A percentile compares a stretch with the other conserved stretches of the same genome.
phyloP scores from a whole-genome alignment of 2,797 vertebrate genomes.

The Pseudochirops cupreus region DNA sequence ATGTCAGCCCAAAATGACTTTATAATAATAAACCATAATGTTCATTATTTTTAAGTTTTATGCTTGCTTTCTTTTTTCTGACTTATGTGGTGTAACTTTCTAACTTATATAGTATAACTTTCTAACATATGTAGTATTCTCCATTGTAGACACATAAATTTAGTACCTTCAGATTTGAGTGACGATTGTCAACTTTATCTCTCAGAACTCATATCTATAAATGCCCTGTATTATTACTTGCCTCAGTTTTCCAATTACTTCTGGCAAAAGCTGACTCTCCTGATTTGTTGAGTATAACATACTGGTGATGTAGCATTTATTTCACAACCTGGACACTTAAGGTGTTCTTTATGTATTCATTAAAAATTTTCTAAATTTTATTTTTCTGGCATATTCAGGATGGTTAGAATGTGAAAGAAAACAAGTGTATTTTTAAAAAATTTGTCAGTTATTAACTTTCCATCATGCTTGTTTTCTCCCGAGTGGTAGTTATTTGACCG shows the following conservation, averaged over 20 bases:
- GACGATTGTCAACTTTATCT: background rate
- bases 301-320: background rate
- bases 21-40: background rate
- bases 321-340: background rate
- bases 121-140: rapidly evolving
- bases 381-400: background rate
- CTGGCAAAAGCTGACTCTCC: background rate
- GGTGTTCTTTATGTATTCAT: background rate
- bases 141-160: background rate
- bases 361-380: background rate
- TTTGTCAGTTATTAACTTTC: slow-evolving; percentile 1
- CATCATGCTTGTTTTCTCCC: background rate
- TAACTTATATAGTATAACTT: background rate
- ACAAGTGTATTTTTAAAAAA: background rate
- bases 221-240: background rate
- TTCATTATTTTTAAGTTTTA: background rate
- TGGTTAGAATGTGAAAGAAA: background rate
- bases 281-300: background rate
- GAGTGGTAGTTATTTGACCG: background rate
- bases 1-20: background rate
- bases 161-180: background rate
- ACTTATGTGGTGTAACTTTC: too few species aligned
- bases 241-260: background rate
- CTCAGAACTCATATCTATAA: background rate
- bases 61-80: background rate